Conservation (phyloP, 2,888 invertebrate species). For the Malacosoma neustria region DNA sequence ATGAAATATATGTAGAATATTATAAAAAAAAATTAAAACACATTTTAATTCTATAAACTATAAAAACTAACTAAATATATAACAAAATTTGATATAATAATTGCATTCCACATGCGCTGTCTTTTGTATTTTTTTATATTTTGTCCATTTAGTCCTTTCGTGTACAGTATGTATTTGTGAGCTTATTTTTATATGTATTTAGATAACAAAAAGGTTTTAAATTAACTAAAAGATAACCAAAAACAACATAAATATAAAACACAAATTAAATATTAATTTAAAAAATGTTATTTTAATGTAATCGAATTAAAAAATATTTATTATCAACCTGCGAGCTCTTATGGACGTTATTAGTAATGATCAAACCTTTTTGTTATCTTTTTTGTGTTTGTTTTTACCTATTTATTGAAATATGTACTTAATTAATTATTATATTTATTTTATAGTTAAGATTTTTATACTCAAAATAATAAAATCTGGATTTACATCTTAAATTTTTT, state of each 20-base stretch:
- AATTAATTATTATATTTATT: slow-evolving; percentile 13
- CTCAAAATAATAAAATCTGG: slow-evolving; percentile 13
- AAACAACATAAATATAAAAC: too few species aligned
- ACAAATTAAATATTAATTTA: too few species aligned
- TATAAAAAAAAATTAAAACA: not conserved
- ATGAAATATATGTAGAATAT: too few species aligned
- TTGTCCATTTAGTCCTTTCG: slow-evolving; percentile 7
- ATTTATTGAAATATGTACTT: slow-evolving; percentile 23
- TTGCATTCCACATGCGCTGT: slow-evolving; percentile 19
- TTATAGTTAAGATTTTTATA: slow-evolving; percentile 10
- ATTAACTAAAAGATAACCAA: too few species aligned
- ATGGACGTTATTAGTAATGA: too few species aligned
- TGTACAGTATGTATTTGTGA: slow-evolving; percentile 6
- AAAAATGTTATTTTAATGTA: too few species aligned
- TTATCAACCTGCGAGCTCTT: too few species aligned
- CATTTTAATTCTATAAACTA: not conserved
- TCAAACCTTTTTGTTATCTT: slow-evolving; percentile 32
- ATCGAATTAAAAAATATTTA: too few species aligned
- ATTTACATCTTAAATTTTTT: not conserved
- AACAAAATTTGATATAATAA: not conserved
- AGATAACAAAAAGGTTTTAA: slow-evolving; percentile 29
- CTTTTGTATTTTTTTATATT: slow-evolving; percentile 7
- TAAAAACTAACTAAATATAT: not conserved
- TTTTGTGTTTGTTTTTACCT: slow-evolving; percentile 32
- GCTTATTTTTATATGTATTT: slow-evolving; percentile 10